A percentile compares a stretch with the other conserved stretches of the same genome.
Conservation (phyloP, 2,797 vertebrate genomes). For the Tokudaia tokunoshimensis region DNA sequence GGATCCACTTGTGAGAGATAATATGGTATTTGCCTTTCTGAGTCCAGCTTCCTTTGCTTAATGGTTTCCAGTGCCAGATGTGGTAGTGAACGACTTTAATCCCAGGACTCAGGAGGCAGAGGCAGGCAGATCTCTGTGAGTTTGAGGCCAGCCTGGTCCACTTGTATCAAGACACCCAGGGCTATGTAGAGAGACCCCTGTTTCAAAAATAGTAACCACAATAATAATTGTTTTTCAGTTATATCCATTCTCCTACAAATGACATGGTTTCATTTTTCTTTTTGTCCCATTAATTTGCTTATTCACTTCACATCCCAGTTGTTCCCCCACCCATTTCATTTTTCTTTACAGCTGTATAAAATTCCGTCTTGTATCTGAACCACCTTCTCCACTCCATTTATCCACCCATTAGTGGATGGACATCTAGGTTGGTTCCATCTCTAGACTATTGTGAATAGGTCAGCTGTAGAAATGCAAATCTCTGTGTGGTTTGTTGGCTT, state of each 20-base stretch:
- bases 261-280: background rate
- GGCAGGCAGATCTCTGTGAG: background rate
- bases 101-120: background rate
- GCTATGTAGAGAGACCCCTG: background rate
- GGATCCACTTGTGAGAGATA: background rate
- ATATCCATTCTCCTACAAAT: background rate
- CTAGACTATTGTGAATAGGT: background rate
- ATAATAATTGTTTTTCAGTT: background rate
- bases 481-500: background rate
- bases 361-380: background rate
- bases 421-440: background rate
- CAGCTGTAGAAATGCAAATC: background rate
- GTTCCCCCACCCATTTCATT: background rate
- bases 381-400: background rate
- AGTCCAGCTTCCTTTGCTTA: background rate
- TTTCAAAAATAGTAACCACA: background rate
- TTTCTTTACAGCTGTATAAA: background rate
- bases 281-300: background rate
- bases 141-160: background rate
- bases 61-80: background rate
- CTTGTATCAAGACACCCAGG: background rate
- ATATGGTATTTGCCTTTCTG: background rate
- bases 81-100: background rate
- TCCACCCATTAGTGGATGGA: background rate
- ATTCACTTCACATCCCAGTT: background rate